These are phyloP conservation scores for Melieria crassipennis DNA, from an alignment of 2,888 invertebrate genomes.

Conservation along the genomic window DNA sequence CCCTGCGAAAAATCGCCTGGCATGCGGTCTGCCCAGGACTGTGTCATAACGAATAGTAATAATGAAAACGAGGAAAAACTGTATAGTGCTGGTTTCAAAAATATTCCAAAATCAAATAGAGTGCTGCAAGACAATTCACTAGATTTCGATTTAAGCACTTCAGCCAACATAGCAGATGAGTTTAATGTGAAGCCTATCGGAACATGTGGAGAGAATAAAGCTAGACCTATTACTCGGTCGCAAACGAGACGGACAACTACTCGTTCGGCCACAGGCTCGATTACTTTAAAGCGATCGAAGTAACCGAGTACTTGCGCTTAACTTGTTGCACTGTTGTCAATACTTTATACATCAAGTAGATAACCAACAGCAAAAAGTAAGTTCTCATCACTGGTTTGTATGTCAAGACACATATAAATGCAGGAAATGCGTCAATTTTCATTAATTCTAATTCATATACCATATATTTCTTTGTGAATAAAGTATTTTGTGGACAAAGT, in stretches of 20 bases:
- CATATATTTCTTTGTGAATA: too few relatives aligned
- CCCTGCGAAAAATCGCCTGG: background rate
- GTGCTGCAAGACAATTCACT: background rate
- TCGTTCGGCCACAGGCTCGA: slow-evolving; percentile 1
- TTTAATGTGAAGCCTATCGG: slow-evolving; percentile 4
- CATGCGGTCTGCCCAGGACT: too few relatives aligned
- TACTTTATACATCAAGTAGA: too few relatives aligned
- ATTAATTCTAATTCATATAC: too few relatives aligned
- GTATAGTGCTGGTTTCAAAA: slow-evolving; percentile 1
- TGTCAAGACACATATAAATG: too few relatives aligned
- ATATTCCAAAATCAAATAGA: slow-evolving; percentile 3
- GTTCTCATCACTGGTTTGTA: too few relatives aligned
- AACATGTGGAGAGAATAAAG: slow-evolving; percentile 17
- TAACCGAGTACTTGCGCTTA: background rate
- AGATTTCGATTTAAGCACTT: background rate
- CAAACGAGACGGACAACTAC: slow-evolving; percentile 32
- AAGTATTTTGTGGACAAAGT: too few relatives aligned
- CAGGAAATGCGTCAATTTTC: too few relatives aligned
- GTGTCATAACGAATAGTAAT: background rate
- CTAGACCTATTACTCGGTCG: slow-evolving; percentile 34
- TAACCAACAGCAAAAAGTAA: too few relatives aligned
- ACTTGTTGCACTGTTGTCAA: too few relatives aligned
- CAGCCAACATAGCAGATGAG: slow-evolving; percentile 3
- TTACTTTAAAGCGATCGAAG: slow-evolving; percentile 18
- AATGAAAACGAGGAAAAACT: background rate